phyloP scores from a whole-genome alignment of 1,140 invertebrate species.

The Stegodyphus dumicola region DNA sequence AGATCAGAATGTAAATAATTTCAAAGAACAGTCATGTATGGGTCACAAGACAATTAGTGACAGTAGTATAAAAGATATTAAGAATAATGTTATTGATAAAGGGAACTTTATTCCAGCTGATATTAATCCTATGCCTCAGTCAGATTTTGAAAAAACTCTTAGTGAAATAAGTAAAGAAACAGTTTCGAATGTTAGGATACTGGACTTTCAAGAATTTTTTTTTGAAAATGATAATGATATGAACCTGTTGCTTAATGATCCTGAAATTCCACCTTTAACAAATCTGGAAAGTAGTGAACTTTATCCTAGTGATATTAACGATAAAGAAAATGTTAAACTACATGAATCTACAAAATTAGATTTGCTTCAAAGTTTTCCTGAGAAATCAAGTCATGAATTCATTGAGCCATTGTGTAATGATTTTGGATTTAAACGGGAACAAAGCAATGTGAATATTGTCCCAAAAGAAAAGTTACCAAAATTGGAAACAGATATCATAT shows the following conservation, averaged over 20 bases:
- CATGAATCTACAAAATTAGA: background rate
- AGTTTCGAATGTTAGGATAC: background rate
- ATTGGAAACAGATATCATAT: background rate
- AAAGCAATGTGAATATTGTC: background rate
- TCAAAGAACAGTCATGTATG: background rate
- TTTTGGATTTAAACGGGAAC: no score
- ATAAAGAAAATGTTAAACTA: background rate
- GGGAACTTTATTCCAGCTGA: background rate
- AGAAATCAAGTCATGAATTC: background rate
- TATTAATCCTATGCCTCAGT: background rate
- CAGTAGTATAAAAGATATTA: background rate
- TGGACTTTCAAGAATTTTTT: conserved; percentile 1
- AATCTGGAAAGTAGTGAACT: background rate
- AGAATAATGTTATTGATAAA: no score
- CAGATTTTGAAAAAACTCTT: background rate
- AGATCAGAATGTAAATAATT: background rate
- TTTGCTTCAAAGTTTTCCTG: background rate
- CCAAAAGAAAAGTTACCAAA: background rate
- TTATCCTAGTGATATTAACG: background rate
- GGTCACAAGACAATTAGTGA: background rate
- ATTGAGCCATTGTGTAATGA: background rate
- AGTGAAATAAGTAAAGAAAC: background rate
- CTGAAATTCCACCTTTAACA: background rate
- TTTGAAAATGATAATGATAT: background rate
- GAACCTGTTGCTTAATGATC: background rate